A percentile compares a stretch with the other conserved stretches of the same genome.
phyloP scores from a whole-genome alignment of 1,140 invertebrate species.

The Diachasma alloeum region DNA sequence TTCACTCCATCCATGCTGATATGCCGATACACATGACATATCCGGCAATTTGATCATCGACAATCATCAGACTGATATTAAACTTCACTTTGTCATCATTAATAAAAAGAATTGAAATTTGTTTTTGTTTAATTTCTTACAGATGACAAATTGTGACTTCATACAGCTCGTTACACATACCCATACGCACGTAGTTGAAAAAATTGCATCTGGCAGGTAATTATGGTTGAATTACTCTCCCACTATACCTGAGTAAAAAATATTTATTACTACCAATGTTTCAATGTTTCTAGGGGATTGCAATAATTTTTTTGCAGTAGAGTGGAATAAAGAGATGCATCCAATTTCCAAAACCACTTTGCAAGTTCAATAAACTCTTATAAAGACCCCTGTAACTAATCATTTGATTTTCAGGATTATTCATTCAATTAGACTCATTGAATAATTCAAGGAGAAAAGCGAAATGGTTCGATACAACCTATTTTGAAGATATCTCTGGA shows the following conservation, averaged over 20 bases:
- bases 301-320: background rate
- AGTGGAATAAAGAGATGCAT: background rate
- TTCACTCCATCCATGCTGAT: conserved; percentile 31
- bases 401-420: background rate
- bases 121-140: background rate
- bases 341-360: background rate
- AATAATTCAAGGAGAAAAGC: background rate
- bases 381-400: too few relatives aligned
- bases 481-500: background rate
- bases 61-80: background rate
- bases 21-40: background rate
- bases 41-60: background rate
- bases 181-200: background rate
- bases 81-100: background rate
- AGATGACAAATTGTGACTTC: background rate
- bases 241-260: conserved; percentile 21
- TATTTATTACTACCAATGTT: conserved; percentile 5
- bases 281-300: background rate
- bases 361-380: too few relatives aligned
- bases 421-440: background rate
- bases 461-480: too few relatives aligned
- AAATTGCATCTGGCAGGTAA: background rate
- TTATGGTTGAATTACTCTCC: background rate
- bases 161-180: background rate
- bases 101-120: conserved; percentile 7